Evolutionary conservation across 2,113 vertebrate species (phyloP).

Genomic region (Lutjanus erythropterus): DNA sequence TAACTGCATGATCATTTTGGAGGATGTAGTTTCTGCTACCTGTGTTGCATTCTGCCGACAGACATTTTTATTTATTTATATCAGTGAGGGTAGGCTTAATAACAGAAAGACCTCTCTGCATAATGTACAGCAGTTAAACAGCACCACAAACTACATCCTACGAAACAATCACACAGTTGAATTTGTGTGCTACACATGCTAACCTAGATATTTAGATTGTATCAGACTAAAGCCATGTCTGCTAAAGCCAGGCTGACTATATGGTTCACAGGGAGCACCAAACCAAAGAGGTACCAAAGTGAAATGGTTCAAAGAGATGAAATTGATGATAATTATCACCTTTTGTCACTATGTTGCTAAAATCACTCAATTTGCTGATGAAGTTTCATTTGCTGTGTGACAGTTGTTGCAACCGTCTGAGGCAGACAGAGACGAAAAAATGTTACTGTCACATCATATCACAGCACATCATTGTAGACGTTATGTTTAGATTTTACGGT

Average conservation of each 20-base stretch:
- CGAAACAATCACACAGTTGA: neutral
- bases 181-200: neutral
- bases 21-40: neutral
- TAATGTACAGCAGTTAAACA: neutral
- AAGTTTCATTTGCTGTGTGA: neutral
- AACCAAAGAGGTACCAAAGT: neutral
- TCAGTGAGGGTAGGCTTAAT: neutral
- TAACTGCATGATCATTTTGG: neutral
- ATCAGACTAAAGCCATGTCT: neutral
- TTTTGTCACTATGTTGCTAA: neutral
- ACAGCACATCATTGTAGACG: conserved; percentile 3
- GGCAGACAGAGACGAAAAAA: neutral
- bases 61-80: neutral
- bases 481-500: neutral
- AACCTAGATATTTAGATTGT: neutral
- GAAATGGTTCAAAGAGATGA: too few species aligned
- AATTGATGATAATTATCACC: neutral
- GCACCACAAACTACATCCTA: neutral
- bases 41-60: neutral
- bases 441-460: neutral
- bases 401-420: neutral
- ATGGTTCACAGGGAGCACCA: neutral
- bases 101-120: neutral
- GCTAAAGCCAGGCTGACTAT: too few species aligned
- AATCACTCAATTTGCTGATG: neutral